Conservation (phyloP, 2,113 vertebrate species). For the Phrynocephalus versicolor region DNA sequence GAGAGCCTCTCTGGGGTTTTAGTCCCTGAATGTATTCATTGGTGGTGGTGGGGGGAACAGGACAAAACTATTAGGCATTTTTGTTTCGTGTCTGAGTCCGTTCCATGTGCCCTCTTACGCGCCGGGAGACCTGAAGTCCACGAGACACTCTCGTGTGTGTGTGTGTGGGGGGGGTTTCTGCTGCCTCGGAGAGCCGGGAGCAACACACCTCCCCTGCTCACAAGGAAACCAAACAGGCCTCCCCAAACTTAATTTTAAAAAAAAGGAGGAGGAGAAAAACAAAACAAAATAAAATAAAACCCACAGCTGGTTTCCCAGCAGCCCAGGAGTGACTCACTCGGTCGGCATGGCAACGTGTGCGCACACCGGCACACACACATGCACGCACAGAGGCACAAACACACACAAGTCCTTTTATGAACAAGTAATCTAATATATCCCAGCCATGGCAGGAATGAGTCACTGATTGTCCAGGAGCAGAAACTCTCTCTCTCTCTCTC, state of each 20-base stretch:
- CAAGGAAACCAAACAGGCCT: background rate
- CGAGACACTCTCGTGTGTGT: no score
- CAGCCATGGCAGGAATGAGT: background rate
- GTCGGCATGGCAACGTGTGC: constrained; percentile 50
- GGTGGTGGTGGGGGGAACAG: no score
- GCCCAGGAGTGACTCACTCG: constrained; percentile 55
- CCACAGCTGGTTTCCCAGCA: background rate
- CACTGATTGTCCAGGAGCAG: background rate
- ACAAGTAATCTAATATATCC: constrained; percentile 31
- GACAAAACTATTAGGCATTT: no score
- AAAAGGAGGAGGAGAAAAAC: background rate
- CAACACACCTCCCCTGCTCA: background rate
- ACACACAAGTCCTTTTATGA: background rate
- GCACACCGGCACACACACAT: background rate
- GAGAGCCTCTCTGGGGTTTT: background rate
- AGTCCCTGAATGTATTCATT: no score
- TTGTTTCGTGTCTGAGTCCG: no score
- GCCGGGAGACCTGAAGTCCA: no score
- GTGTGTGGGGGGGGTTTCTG: no score
- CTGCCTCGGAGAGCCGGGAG: no score
- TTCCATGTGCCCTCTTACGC: no score
- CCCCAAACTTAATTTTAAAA: background rate
- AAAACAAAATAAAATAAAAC: no score
- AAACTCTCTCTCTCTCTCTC: background rate
- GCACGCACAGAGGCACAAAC: background rate